Conservation (phyloP, 2,797 vertebrate species). For the Pseudochaenichthys georgianus region DNA sequence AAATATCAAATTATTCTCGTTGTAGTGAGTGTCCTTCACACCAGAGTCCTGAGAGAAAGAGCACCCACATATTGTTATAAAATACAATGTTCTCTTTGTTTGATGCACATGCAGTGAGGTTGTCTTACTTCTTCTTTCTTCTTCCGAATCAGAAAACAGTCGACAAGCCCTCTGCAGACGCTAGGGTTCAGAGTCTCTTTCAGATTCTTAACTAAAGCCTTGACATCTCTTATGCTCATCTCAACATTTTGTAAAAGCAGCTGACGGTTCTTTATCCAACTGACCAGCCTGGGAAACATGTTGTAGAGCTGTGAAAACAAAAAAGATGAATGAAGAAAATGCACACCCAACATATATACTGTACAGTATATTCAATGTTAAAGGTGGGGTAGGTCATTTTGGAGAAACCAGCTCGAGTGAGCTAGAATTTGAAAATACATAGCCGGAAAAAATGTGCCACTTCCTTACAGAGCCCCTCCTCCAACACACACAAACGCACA, state of each 20-base stretch:
- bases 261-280: conserved; percentile 53
- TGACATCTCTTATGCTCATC: background rate
- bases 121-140: conserved; percentile 60
- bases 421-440: too few relatives aligned
- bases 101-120: fast-evolving
- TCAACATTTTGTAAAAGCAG: background rate
- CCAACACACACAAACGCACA: too few relatives aligned
- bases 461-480: too few relatives aligned
- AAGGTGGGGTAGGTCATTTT: too few relatives aligned
- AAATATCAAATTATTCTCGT: conserved; percentile 63
- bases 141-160: conserved; percentile 69
- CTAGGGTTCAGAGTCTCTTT: conserved; percentile 64
- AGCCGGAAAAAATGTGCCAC: too few relatives aligned
- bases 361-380: too few relatives aligned
- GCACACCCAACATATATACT: background rate
- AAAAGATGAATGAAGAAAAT: background rate
- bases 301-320: conserved; percentile 70
- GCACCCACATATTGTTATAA: background rate
- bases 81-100: background rate
- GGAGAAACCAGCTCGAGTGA: too few relatives aligned
- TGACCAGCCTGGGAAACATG: conserved; percentile 64
- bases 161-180: conserved; percentile 63
- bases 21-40: conserved; percentile 45
- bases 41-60: conserved; percentile 48
- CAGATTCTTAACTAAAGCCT: conserved; percentile 40